Evolutionary conservation across 2,113 vertebrate species (phyloP), one percentile per base, ranked within the genome.

Genomic region (Ameiurus melas): DNA sequence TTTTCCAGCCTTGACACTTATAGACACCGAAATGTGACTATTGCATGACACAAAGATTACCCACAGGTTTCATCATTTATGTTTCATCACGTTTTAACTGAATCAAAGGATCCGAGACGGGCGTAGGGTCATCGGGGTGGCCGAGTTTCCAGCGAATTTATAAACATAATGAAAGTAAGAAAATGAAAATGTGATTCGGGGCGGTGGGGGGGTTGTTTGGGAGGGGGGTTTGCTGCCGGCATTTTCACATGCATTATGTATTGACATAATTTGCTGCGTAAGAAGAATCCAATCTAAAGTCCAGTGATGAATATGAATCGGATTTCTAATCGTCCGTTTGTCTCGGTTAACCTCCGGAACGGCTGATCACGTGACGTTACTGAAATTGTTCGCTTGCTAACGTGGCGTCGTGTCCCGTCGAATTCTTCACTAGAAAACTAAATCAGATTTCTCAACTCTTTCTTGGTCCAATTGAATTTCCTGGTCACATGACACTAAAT

Each of bases 11-110:
- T 33, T 60, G 75, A 87, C 60, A 25, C 60, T 53, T 57, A 33
- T 55, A 36, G 62, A 83, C 39, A 57, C 51, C 47, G 51, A 71
- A 70, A 71, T 57, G 64, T 58, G 58, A 71, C 33, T 47, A 36
- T 60, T 57, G 86, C 78, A 81, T 33, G 19, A 80, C 66, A 83
- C 33, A 3, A n/a, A 39, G 53, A 57, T 87, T 82, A 66, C 86
- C 57, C 53, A 30, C 30, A 43, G 53, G 64, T 87, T 87, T 82
- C 86, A 82, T 87, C 86, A 87, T 83, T 73, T 73, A 39, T 4
- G 60, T 68, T 70, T 43, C 82, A 83, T 64, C 82, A 64, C 2
- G 14, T 64, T 83, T 66, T 66, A 84, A 68, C 39, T 1, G 36
- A 84, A 84, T 84, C 58, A 66, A 66, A 84, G 82, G 30, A 47